Evolutionary conservation across 2,888 invertebrate species (phyloP), one percentile per base, ranked within the genome.

Genomic region (Rhagonycha fulva): DNA sequence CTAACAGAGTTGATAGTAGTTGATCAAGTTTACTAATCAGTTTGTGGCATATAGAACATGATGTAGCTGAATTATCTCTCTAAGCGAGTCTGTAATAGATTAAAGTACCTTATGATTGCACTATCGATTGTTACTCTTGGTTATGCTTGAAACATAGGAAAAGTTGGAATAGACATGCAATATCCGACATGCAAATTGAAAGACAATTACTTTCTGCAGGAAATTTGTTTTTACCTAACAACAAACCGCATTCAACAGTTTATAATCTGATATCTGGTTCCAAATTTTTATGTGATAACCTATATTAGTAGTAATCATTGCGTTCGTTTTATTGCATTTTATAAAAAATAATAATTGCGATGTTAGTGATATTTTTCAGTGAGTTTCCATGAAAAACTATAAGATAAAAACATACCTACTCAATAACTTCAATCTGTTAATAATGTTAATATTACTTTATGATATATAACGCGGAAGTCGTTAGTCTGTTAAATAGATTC

Each of bases 401-500:
- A 26, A 26, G 26, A 4, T 26, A 26, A 26, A 3, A 7, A 26
- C 26, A 26, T 26, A 7, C 26, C 0, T 3, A 7, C 26, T 3
- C 4, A 26, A 26, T 12, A 5, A 19, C 14, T 11, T 63, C 23
- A 63, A 14, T n/a, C 24, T 24, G 11, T 63, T 63, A 63, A 63
- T 63, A 63, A 23, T 24, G 23, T 63, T 63, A 63, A 63, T 14
- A 63, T 63, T 63, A 12, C 23, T n/a, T 63, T 63, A 63, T 72
- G 32, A 74, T 69, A 68, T 71, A 69, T 63, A 66, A 30, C n/a
- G 67, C 74, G 62, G 66, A 68, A 70, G 78, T 78, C 78, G 77
- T 80, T 80, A 80, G 78, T 72, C 71, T 70, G 77, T 69, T 69
- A 77, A 75, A 68, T 71, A 74, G 74, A 75, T 74, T 62, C 74